Percentiles rank a stretch among this genome's conserved stretches.
These are phyloP conservation scores for Parazoanthus swiftii DNA, from an alignment of 92 coral and sea anemone species.

Conservation along the genomic window DNA sequence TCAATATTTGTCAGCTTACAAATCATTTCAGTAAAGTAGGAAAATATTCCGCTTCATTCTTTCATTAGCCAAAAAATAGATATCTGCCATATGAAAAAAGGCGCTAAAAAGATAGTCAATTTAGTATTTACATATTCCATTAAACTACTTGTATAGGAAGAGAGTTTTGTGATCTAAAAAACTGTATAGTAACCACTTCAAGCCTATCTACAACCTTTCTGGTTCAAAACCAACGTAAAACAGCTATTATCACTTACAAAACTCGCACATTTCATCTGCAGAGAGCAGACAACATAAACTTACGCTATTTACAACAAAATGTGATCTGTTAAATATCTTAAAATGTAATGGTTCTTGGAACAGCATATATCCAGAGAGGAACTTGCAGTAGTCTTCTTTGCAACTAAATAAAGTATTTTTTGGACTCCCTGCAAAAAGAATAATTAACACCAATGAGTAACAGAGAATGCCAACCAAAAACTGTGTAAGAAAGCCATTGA, in stretches of 20 bases:
- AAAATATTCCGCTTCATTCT: constrained; percentile 4
- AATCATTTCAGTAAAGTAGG: constrained; percentile 25
- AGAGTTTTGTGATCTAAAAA: constrained; percentile 6
- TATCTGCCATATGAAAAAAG: not conserved
- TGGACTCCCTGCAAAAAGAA: constrained; percentile 37
- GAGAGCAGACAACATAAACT: not conserved
- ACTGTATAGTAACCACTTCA: not conserved
- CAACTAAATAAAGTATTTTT: constrained; percentile 39
- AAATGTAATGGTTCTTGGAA: not conserved
- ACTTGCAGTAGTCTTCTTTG: constrained; percentile 15
- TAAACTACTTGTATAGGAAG: constrained; percentile 7
- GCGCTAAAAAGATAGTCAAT: constrained; percentile 3
- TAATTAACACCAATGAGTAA: not conserved
- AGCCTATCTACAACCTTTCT: constrained; percentile 16
- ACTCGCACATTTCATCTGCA: constrained; percentile 1
- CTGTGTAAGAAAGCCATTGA: too few relatives aligned
- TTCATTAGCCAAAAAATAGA: constrained; percentile 20
- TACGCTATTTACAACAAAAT: constrained; percentile 32
- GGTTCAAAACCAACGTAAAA: constrained; percentile 36
- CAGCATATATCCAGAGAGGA: not conserved
- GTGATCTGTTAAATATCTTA: constrained; percentile 38
- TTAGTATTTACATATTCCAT: constrained; percentile 24
- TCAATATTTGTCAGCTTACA: not conserved
- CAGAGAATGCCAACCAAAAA: not conserved
- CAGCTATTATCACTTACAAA: constrained; percentile 9